These are phyloP conservation scores for Otus sunia DNA, from an alignment of 2,113 vertebrate genomes.

Conservation along the genomic window DNA sequence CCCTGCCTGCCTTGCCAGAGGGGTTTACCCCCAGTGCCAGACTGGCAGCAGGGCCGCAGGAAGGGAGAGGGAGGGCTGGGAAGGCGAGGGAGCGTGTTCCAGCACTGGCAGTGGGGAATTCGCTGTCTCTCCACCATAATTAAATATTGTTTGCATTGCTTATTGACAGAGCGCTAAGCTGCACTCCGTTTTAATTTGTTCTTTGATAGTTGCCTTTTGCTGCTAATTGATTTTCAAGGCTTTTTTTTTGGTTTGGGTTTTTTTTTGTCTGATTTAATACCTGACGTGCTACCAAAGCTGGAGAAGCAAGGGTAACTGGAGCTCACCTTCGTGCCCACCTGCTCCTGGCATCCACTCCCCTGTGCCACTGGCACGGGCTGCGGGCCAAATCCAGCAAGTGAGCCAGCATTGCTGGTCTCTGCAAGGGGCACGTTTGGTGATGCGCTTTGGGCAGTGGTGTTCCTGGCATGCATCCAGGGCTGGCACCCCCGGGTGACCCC, in stretches of 20 bases:
- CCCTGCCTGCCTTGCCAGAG: neutral
- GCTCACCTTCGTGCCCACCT: accelerated
- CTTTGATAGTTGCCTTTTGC: constrained; percentile 74
- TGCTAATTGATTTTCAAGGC: constrained; percentile 78
- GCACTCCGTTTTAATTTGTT: constrained; percentile 66
- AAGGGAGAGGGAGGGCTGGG: neutral
- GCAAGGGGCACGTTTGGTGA: neutral
- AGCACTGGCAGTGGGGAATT: constrained; percentile 8
- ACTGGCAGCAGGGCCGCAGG: neutral
- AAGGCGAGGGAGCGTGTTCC: neutral
- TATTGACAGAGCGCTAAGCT: constrained; percentile 77
- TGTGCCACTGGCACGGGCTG: neutral
- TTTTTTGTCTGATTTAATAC: constrained; percentile 70
- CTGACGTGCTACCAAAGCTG: constrained; percentile 47
- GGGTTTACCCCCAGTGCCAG: neutral
- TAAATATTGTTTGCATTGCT: constrained; percentile 73
- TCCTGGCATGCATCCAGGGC: accelerated
- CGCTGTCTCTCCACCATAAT: constrained; percentile 17
- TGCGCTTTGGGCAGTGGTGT: neutral
- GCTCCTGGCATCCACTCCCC: accelerated
- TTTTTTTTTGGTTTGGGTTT: neutral
- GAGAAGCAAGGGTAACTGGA: neutral
- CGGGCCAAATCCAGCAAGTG: neutral
- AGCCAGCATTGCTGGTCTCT: neutral
- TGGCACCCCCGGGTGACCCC: neutral